Evolutionary conservation across 2,888 invertebrate species (phyloP).

Genomic region (Ochropacha duplaris): DNA sequence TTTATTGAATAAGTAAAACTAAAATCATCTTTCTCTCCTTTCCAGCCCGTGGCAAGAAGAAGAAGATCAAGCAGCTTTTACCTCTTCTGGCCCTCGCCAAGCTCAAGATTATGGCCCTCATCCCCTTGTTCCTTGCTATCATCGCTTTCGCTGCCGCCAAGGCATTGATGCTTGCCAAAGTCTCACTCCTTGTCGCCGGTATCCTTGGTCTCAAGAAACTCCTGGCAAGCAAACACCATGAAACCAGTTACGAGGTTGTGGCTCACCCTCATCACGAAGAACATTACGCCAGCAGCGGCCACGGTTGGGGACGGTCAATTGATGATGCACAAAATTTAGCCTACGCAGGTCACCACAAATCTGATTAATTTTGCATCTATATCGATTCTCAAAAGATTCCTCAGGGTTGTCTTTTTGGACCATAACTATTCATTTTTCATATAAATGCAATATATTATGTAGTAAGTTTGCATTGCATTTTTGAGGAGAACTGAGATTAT

Average conservation of each 20-base stretch:
- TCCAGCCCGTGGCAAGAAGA: conserved; percentile 91
- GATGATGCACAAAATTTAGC: conserved; percentile 83
- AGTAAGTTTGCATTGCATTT: conserved; percentile 21
- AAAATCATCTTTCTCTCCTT: conserved; percentile 15
- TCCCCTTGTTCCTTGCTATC: conserved; percentile 88
- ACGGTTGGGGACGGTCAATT: conserved; percentile 86
- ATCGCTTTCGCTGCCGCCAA: conserved; percentile 93
- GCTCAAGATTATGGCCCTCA: conserved; percentile 89
- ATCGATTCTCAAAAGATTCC: conserved; percentile 12
- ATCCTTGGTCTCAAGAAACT: conserved; percentile 88
- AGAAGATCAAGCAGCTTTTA: conserved; percentile 89
- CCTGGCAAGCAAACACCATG: conserved; percentile 86
- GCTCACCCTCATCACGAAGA: conserved; percentile 85
- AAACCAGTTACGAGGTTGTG: conserved; percentile 90
- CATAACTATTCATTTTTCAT: conserved; percentile 32
- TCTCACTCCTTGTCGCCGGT: conserved; percentile 89
- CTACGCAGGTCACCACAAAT: conserved; percentile 81
- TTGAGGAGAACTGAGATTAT: conserved; percentile 54
- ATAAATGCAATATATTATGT: conserved; percentile 16
- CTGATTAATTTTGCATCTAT: conserved; percentile 46
- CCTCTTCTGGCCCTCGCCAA: conserved; percentile 90
- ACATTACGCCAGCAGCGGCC: conserved; percentile 70
- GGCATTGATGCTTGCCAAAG: conserved; percentile 91
- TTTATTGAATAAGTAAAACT: neutral
- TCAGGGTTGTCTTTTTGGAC: conserved; percentile 44